Evolutionary conservation across 2,113 vertebrate species (phyloP).

Genomic region (Rattus norvegicus): DNA sequence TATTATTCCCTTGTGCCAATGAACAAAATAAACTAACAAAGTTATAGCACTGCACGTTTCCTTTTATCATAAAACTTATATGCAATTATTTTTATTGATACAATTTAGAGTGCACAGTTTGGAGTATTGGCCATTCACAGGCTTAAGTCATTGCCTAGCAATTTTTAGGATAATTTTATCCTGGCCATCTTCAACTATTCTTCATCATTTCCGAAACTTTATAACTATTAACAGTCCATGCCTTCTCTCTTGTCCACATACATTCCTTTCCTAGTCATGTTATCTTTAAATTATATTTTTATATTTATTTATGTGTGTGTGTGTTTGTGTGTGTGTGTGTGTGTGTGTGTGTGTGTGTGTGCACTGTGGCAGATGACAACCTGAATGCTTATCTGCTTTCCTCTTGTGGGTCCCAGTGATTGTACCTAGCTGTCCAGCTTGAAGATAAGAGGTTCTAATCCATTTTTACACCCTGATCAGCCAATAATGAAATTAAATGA

Average conservation of each 20-base stretch:
- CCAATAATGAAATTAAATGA: not conserved
- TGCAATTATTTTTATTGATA: not conserved
- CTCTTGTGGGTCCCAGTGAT: fast-evolving
- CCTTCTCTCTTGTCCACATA: not conserved
- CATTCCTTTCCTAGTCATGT: not conserved
- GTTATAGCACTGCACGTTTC: not conserved
- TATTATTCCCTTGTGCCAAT: not conserved
- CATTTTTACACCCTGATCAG: not conserved
- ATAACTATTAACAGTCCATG: not conserved
- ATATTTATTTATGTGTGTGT: not conserved
- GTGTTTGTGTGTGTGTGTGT: not conserved
- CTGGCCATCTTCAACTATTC: not conserved
- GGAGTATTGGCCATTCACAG: not conserved
- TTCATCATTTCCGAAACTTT: fast-evolving
- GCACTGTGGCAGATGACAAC: not conserved
- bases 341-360: not conserved
- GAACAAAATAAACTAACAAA: not conserved
- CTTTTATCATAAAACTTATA: not conserved
- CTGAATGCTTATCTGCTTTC: not conserved
- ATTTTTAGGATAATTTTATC: not conserved
- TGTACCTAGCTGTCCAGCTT: not conserved
- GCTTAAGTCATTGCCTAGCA: not conserved
- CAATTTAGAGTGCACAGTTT: not conserved
- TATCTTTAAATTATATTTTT: not conserved
- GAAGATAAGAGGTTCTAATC: not conserved